Evolutionary conservation across 2,888 invertebrate genomes (phyloP), one percentile per base, ranked within the genome.

Genomic region (Horisme vitalbata): DNA sequence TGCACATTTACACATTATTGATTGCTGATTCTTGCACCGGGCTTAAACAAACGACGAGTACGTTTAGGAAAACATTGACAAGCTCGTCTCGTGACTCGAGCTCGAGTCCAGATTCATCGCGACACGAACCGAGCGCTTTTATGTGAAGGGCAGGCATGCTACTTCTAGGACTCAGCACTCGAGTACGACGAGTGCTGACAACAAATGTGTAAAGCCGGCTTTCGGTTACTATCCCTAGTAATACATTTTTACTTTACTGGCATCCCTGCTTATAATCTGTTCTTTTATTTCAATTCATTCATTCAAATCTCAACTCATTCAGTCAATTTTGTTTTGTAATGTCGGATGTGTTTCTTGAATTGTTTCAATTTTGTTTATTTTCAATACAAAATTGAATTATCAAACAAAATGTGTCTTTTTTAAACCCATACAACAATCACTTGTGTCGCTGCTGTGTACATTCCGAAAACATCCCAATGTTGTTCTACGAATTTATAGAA

Each of bases 281-380:
- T 37, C n/a, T 24, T 31, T 51, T 45, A 45, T 36, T 56, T 18
- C 59, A 37, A 34, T 53, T 37, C 58, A 33, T 18, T 48, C 58
- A 65, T 59, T 68, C 63, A 15, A n/a, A n/a, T n/a, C n/a, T 18
- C 12, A 15, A 23, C 13, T 31, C 9, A 7, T 9, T 18, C 49
- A 71, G 73, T 80, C 76, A 73, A 11, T 47, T 75, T 74, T n/a
- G 11, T 47, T 76, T 74, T 73, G 70, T 75, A 79, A 83, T 84
- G 84, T 81, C 78, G 77, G 75, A 69, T 68, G 46, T 65, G 61
- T 63, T 50, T 47, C 71, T 46, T 79, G 74, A 74, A 59, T 71
- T 68, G 67, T 71, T 68, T 67, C 59, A 65, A 54, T 61, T 60
- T 82, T 85, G 83, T 85, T 85, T 84, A 83, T 83, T 79, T 83